Conservation (phyloP, 2,113 vertebrate species). For the Nibea coibor region DNA sequence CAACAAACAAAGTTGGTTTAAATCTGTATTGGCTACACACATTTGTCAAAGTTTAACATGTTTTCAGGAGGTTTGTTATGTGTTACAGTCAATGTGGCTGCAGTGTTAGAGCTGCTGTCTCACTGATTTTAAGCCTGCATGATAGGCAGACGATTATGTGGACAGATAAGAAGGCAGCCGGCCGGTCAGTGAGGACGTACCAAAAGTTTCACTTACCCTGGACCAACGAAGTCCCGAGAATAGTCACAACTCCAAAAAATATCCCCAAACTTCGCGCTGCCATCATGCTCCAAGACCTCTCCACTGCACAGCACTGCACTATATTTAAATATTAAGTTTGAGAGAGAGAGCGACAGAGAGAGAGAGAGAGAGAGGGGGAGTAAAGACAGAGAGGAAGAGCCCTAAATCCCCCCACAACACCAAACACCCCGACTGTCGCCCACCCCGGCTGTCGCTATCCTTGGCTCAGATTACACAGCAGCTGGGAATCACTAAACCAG, state of each 20-base stretch:
- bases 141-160: constrained; percentile 4
- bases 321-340: constrained; percentile 58
- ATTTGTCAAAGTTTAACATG: neutral
- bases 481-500: constrained; percentile 75
- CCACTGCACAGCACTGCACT: constrained; percentile 23
- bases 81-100: neutral
- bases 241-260: constrained; percentile 53
- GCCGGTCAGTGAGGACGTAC: constrained; percentile 4
- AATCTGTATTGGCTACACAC: neutral
- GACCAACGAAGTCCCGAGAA: constrained; percentile 54
- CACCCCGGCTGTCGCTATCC: constrained; percentile 79
- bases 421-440: constrained; percentile 63
- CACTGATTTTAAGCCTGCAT: constrained; percentile 5
- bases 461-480: constrained; percentile 82
- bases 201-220: constrained; percentile 75
- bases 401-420: constrained; percentile 61
- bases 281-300: constrained; percentile 65
- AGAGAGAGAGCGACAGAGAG: constrained; percentile 46
- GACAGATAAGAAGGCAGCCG: neutral
- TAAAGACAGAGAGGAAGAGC: constrained; percentile 68
- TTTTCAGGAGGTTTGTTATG: constrained; percentile 5
- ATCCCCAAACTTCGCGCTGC: constrained; percentile 59
- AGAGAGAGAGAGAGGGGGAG: constrained; percentile 53
- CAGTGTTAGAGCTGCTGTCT: constrained; percentile 9
- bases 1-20: neutral